These are phyloP conservation scores for Vimba vimba DNA, from an alignment of 2,113 vertebrate species.

Conservation along the genomic window DNA sequence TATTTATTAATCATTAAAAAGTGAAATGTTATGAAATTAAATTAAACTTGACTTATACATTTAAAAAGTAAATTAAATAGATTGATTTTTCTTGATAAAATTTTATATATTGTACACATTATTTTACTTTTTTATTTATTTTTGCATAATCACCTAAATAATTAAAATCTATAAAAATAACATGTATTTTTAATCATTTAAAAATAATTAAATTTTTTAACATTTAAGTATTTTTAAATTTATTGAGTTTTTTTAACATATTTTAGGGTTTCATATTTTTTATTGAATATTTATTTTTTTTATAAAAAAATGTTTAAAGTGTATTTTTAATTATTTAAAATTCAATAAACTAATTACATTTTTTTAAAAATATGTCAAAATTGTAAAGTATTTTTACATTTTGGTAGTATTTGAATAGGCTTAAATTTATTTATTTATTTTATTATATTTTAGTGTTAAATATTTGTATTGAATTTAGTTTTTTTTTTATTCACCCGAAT, in stretches of 20 bases:
- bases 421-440: background rate
- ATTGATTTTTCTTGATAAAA: no score
- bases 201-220: background rate
- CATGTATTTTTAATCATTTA: background rate
- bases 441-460: no score
- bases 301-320: background rate
- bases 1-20: no score
- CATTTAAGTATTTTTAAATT: background rate
- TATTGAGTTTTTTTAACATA: no score
- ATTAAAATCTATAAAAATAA: background rate
- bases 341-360: no score
- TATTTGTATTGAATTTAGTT: no score
- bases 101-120: no score
- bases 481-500: background rate
- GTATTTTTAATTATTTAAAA: background rate
- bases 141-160: background rate
- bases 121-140: background rate
- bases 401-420: background rate
- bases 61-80: no score
- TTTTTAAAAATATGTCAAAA: no score
- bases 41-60: no score
- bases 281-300: no score
- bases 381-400: background rate
- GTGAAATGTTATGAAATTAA: no score
- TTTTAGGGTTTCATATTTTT: background rate